Percentiles rank a stretch among this genome's conserved stretches.
These are phyloP conservation scores for Acrocephalus arundinaceus DNA, from an alignment of 2,113 vertebrate species.

Conservation along the genomic window DNA sequence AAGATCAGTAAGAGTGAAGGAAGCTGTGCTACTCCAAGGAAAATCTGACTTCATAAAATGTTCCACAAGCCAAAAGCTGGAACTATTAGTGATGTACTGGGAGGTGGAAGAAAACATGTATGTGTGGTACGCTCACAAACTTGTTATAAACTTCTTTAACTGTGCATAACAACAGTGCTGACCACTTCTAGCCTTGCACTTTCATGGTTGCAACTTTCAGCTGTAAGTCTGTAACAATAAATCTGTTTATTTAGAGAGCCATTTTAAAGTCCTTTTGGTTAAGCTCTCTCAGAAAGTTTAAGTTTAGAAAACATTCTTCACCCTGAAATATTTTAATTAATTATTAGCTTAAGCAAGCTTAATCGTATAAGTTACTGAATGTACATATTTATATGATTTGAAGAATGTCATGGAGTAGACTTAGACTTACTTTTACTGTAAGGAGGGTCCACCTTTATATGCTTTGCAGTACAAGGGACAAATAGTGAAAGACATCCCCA, in stretches of 20 bases:
- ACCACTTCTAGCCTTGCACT: neutral
- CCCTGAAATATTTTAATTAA: neutral
- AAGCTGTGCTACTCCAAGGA: neutral
- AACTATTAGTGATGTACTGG: neutral
- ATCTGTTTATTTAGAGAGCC: neutral
- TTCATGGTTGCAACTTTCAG: neutral
- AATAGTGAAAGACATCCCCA: neutral
- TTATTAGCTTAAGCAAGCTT: neutral
- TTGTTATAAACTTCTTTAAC: neutral
- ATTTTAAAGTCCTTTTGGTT: neutral
- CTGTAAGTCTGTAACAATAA: neutral
- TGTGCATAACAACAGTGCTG: neutral
- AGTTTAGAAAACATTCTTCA: neutral
- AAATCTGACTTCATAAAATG: slow-evolving; percentile 2
- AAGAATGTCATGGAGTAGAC: neutral
- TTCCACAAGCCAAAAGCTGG: neutral
- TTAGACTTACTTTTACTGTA: neutral
- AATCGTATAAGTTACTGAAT: neutral
- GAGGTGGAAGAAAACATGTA: neutral
- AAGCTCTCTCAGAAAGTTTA: neutral
- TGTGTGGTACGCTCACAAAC: accelerated
- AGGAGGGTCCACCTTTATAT: neutral
- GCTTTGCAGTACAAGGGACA: accelerated
- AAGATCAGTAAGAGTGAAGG: neutral
- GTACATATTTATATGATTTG: neutral